phyloP scores from a whole-genome alignment of 1,140 invertebrate genomes.

The silkworm (Bombyx mori) region DNA sequence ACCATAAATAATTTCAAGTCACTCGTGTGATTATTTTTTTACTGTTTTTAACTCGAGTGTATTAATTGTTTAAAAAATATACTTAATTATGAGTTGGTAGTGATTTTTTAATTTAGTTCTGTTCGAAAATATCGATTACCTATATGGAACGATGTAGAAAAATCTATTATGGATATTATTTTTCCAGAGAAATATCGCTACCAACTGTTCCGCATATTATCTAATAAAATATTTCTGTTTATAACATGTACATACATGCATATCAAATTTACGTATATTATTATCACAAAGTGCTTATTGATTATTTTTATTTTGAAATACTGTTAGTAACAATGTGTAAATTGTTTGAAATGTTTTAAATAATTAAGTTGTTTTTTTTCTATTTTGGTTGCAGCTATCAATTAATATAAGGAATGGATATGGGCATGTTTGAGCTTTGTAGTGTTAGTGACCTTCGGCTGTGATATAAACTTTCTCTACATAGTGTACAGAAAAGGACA shows the following conservation, averaged over 20 bases:
- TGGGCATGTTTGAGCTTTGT: conserved; percentile 63
- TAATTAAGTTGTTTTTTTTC: conserved; percentile 19
- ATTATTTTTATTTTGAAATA: background rate
- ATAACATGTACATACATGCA: background rate
- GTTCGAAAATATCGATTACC: too few relatives aligned
- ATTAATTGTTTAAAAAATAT: too few relatives aligned
- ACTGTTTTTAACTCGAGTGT: background rate
- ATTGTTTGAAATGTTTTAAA: conserved; percentile 14
- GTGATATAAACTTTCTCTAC: conserved; percentile 59
- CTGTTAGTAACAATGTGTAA: conserved; percentile 3
- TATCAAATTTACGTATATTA: background rate
- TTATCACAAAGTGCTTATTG: background rate
- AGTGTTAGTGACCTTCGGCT: conserved; percentile 51
- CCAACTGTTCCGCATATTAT: too few relatives aligned
- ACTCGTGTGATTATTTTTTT: background rate
- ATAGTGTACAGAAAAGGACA: conserved; percentile 25
- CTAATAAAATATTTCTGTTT: too few relatives aligned
- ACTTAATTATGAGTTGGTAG: too few relatives aligned
- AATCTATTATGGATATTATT: background rate
- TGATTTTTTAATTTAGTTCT: too few relatives aligned
- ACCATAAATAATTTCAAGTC: background rate
- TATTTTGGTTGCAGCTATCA: conserved; percentile 63
- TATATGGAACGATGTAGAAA: background rate
- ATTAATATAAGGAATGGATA: conserved; percentile 66
- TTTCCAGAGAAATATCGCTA: background rate